Percentiles rank a stretch among this genome's conserved stretches.
Conservation (phyloP, 2,888 invertebrate species). For the Hedychridium roseum region DNA sequence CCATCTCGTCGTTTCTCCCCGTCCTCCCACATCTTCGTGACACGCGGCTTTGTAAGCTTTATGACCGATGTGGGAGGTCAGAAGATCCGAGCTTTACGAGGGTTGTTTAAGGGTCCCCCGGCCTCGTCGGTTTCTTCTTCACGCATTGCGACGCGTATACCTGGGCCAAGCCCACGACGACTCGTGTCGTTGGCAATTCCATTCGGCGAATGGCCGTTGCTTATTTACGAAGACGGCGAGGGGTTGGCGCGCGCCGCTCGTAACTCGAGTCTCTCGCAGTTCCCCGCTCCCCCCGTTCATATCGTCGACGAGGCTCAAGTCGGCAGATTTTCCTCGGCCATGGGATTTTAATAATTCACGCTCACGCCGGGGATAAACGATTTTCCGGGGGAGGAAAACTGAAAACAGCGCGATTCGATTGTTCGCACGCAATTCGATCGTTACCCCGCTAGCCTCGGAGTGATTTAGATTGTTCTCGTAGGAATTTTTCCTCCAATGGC, state of each 20-base stretch:
- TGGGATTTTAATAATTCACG: too few species aligned
- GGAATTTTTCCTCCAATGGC: too few species aligned
- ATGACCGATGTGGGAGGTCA: conserved; percentile 24
- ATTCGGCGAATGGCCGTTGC: conserved; percentile 17
- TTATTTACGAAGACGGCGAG: conserved; percentile 16
- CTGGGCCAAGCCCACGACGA: too few species aligned
- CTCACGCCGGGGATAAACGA: too few species aligned
- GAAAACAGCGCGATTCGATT: too few species aligned
- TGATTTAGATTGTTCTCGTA: too few species aligned
- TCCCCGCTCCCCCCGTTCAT: neutral
- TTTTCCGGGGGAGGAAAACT: too few species aligned
- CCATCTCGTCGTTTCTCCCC: neutral
- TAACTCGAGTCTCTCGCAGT: neutral
- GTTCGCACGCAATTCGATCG: too few species aligned
- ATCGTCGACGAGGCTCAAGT: too few species aligned
- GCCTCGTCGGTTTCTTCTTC: neutral
- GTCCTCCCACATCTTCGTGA: too few species aligned
- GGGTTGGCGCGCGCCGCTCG: conserved; percentile 11
- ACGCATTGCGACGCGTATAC: neutral
- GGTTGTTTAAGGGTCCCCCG: conserved; percentile 26
- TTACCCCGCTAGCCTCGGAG: too few species aligned
- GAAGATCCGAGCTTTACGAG: conserved; percentile 30
- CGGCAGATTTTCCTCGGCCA: too few species aligned
- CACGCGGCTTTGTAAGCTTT: conserved; percentile 27
- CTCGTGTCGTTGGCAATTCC: conserved; percentile 11